Evolutionary conservation across 64 coral and sea anemone species (phyloP), one percentile per base, ranked within the genome.

Genomic region (Pocillopora verrucosa): DNA sequence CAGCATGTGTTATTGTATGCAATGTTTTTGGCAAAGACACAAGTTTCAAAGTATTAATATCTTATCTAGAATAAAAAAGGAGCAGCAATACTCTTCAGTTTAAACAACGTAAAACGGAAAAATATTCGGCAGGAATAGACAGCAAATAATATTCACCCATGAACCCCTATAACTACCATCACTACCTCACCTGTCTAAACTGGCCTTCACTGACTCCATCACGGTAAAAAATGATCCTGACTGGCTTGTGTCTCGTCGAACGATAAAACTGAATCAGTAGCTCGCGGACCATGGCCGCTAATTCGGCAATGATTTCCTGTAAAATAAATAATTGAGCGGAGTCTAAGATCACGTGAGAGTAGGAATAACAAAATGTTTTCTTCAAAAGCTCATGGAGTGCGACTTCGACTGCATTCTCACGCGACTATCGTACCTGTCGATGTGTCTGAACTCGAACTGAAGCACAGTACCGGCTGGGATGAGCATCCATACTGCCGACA

Each of bases 401-500:
- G 7, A 51, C 41, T 51, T 7, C 41, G 7, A 51, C 41, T 3
- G 41, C 41, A 51, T 73, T 16, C n/a, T 2, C 69, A 0, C 30
- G 30, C 19, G 22, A 11, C 22, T 6, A 24, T 35, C 80, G 38
- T 36, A 98, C 96, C 96, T 98, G 96, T 61, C 96, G 76, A 79
- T 98, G 96, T 15, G 90, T 93, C 82, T 98, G 96, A 2, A 98
- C 96, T 59, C 96, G 90, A 20, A 98, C 96, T 59, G 96, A 95
- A 38, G 96, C 96, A 84, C 90, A 94, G 77, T 98, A 98, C 12
- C 96, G 93, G 61, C 93, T 94, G 5, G 96, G 96, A 85, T 98
- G 96, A 9, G 96, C 96, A 26, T 98, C 96, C 96, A 98, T 98
- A 72, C 96, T 98, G 1, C 96, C 96, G 10, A 98, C 96, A 87